Conservation (phyloP, 2,888 invertebrate genomes). For the Drosophila kuntzei region DNA sequence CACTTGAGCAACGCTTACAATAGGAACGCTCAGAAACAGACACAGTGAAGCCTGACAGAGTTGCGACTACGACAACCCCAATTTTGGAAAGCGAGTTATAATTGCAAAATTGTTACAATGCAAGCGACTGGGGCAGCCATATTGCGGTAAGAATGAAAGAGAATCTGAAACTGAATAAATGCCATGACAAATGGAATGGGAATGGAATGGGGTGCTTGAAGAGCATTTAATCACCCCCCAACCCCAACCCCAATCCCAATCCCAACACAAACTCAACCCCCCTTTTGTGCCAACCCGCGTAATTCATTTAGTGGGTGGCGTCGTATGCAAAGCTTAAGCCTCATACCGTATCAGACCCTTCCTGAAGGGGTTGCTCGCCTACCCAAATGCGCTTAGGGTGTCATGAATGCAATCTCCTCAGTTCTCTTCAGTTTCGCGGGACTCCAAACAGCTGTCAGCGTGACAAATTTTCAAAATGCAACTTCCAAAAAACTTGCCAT, state of each 20-base stretch:
- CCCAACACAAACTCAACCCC: slow-evolving; percentile 6
- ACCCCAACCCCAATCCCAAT: slow-evolving; percentile 6
- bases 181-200: slow-evolving; percentile 42
- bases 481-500: slow-evolving; percentile 45
- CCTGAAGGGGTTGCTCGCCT: slow-evolving; percentile 25
- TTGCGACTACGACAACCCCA: slow-evolving; percentile 42
- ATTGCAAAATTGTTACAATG: slow-evolving; percentile 67
- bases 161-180: slow-evolving; percentile 62
- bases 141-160: slow-evolving; percentile 60
- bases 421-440: slow-evolving; percentile 17
- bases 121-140: slow-evolving; percentile 24
- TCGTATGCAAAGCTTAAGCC: slow-evolving; percentile 56
- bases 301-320: slow-evolving; percentile 64
- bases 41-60: slow-evolving; percentile 27
- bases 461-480: slow-evolving; percentile 53
- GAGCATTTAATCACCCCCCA: slow-evolving; percentile 58
- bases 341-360: background rate
- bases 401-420: slow-evolving; percentile 49
- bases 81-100: slow-evolving; percentile 61
- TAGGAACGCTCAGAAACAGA: slow-evolving; percentile 62
- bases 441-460: slow-evolving; percentile 58
- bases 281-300: slow-evolving; percentile 25
- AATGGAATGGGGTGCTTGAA: slow-evolving; percentile 15
- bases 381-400: slow-evolving; percentile 60
- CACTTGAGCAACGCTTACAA: slow-evolving; percentile 65